Evolutionary conservation across 2,113 vertebrate genomes (phyloP).

Genomic region (Rafetus swinhoei): DNA sequence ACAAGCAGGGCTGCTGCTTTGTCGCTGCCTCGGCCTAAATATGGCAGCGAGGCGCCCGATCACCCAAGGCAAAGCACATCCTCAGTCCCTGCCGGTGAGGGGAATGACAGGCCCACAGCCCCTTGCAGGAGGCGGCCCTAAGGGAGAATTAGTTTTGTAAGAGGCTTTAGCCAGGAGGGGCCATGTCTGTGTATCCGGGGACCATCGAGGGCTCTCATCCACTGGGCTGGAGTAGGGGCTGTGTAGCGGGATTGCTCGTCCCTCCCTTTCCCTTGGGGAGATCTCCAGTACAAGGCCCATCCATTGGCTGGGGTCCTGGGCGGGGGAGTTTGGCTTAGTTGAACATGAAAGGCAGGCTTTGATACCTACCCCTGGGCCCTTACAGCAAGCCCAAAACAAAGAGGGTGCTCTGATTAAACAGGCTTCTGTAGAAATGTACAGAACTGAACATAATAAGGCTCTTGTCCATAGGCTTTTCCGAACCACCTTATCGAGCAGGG

Average conservation of each 20-base stretch:
- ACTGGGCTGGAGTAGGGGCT: background rate
- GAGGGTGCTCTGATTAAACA: background rate
- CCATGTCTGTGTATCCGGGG: background rate
- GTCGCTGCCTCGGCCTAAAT: background rate
- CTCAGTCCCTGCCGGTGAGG: background rate
- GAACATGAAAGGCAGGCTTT: background rate
- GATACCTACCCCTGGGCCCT: background rate
- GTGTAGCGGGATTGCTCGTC: background rate
- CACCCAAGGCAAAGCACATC: fast-evolving
- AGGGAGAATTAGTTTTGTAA: background rate
- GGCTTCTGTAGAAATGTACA: background rate
- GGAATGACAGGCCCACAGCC: background rate
- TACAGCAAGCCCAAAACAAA: background rate
- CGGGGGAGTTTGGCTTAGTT: background rate
- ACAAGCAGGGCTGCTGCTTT: constrained; percentile 13
- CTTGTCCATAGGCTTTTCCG: background rate
- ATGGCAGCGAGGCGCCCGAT: background rate
- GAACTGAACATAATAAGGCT: background rate
- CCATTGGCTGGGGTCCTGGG: background rate
- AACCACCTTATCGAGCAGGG: background rate
- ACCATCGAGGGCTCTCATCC: background rate
- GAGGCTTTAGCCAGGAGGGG: background rate
- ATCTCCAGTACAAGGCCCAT: background rate
- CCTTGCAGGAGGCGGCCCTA: fast-evolving
- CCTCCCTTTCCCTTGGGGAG: background rate